Conservation (phyloP, 2,113 vertebrate genomes). For the Sylvietta virens region DNA sequence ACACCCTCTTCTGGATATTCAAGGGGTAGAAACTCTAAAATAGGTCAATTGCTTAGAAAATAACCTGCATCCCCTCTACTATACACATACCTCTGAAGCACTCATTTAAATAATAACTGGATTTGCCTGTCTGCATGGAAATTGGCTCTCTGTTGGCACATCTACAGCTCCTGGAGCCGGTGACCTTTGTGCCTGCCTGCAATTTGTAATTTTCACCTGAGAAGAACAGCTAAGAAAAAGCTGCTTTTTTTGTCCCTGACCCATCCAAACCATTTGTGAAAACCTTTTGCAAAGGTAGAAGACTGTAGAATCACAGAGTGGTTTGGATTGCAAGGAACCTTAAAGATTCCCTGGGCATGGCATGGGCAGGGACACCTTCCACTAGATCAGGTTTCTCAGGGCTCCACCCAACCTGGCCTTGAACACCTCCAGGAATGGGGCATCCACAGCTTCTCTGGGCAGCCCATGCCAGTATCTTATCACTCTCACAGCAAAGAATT, state of each 20-base stretch:
- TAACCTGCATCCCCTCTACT: background rate
- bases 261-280: background rate
- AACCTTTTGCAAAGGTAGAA: background rate
- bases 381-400: background rate
- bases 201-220: background rate
- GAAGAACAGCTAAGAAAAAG: background rate
- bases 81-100: background rate
- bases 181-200: background rate
- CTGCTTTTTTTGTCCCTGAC: background rate
- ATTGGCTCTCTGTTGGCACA: background rate
- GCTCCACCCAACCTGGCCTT: background rate
- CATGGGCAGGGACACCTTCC: background rate
- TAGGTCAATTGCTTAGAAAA: background rate
- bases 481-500: fast-evolving
- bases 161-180: background rate
- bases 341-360: background rate
- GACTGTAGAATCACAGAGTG: background rate
- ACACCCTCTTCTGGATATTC: background rate
- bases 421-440: background rate
- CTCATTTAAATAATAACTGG: background rate
- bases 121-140: background rate
- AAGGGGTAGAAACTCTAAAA: background rate
- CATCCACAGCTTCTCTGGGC: background rate
- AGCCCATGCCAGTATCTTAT: fast-evolving
- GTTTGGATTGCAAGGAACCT: background rate